Evolutionary conservation across 2,888 invertebrate species (phyloP).

Genomic region (Ormyrus nitidulus): DNA sequence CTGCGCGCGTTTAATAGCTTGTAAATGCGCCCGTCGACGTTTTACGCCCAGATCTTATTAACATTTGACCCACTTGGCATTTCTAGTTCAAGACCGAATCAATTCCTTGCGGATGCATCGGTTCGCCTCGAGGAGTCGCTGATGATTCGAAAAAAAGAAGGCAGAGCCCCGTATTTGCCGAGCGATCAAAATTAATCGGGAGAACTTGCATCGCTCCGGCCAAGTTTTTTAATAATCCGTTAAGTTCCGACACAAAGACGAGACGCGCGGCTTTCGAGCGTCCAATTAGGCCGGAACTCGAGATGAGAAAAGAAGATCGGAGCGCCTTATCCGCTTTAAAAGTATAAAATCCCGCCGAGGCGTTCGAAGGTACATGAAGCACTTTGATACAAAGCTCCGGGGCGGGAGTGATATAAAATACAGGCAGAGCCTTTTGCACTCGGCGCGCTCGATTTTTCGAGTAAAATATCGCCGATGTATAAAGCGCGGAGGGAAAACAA

Average conservation of each 20-base stretch:
- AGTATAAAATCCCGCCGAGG: too few species aligned
- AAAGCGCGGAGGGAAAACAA: conserved; percentile 23
- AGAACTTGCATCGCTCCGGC: conserved; percentile 3
- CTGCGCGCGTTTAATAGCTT: conserved; percentile 42
- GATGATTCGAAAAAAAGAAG: not conserved
- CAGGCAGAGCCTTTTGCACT: not conserved
- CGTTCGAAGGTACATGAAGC: too few species aligned
- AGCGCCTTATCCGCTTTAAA: too few species aligned
- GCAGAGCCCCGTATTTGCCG: not conserved
- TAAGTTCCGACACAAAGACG: conserved; percentile 32
- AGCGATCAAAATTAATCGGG: conserved; percentile 25
- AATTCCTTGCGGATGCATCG: too few species aligned
- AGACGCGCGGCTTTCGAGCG: not conserved
- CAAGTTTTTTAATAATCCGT: conserved; percentile 38
- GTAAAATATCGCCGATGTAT: conserved; percentile 12
- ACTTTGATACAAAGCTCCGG: too few species aligned
- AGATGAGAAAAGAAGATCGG: not conserved
- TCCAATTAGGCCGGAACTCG: conserved; percentile 19
- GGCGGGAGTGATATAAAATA: not conserved
- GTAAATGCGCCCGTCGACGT: conserved; percentile 28
- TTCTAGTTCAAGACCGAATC: too few species aligned
- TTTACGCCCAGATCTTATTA: not conserved
- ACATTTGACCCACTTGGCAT: conserved; percentile 22
- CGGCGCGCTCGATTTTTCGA: not conserved
- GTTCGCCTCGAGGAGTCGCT: not conserved